A percentile compares a stretch with the other conserved stretches of the same genome.
Conservation (phyloP, 2,888 invertebrate genomes). For the Philaethria dido region DNA sequence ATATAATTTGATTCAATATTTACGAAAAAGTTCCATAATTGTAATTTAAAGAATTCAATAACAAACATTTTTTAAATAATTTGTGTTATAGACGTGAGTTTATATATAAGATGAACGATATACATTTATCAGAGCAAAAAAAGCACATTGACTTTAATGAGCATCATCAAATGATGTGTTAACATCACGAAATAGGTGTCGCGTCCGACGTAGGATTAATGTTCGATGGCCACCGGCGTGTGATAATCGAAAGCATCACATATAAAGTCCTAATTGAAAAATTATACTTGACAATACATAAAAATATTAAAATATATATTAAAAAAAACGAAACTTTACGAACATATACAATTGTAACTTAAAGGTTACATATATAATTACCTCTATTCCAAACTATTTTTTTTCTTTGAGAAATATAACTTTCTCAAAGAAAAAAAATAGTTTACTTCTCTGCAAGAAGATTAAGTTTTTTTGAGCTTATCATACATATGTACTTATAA, state of each 20-base stretch:
- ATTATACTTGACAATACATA: slow-evolving; percentile 16
- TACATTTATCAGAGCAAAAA: slow-evolving; percentile 38
- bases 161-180: slow-evolving; percentile 40
- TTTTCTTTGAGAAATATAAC: too few relatives aligned
- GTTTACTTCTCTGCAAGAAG: too few relatives aligned
- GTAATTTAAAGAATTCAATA: background rate
- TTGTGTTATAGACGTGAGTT: slow-evolving; percentile 13
- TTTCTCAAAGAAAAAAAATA: too few relatives aligned
- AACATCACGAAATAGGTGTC: slow-evolving; percentile 42
- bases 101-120: slow-evolving; percentile 36
- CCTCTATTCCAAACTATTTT: too few relatives aligned
- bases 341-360: too few relatives aligned
- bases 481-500: too few relatives aligned
- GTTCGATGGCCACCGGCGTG: slow-evolving; percentile 24
- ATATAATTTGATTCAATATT: too few relatives aligned
- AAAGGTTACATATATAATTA: too few relatives aligned
- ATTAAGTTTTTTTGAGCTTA: too few relatives aligned
- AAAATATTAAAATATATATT: too few relatives aligned
- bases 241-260: slow-evolving; percentile 26
- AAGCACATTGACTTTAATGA: slow-evolving; percentile 39
- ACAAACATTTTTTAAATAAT: background rate
- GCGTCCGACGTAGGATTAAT: slow-evolving; percentile 40
- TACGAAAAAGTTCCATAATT: background rate
- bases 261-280: slow-evolving; percentile 33
- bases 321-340: too few relatives aligned